Base-by-base conservation (phyloP, 2,888 invertebrate genomes). In the Horisme vitalbata region DNA sequence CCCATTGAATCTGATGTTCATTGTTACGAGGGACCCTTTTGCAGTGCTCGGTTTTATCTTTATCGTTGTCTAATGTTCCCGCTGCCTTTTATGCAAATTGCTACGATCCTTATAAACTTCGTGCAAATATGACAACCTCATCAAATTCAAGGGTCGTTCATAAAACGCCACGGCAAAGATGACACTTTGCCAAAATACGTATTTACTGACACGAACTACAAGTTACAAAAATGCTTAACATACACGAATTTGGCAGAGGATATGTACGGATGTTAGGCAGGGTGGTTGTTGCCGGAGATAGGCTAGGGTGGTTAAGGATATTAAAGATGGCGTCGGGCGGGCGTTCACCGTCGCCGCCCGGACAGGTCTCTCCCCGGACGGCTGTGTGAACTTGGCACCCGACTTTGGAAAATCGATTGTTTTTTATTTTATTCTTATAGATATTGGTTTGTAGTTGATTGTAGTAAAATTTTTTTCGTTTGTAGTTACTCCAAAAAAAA, bases 291-390 rank as follows among this genome's bases (percentile, higher is more conserved):
- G 37, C 56, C 6, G 10, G 34, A 30, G 45, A 39, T 30, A 37
- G 43, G 39, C 15, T 6, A 34, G 55, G 51, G 47, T 41, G 38
- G 55, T 39, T 57, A 47, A 62, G 59, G 58, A 36, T 41, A 61
- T 62, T 61, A 64, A 58, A 59, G 58, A 57, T 57, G 59, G 50
- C 64, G 61, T 48, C 63, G 55, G 57, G 52, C 57, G 65, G 64
- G 36, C 65, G 45, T 64, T 67, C 55, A 60, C 44, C 44, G 49
- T 9, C 32, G 55, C 51, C 49, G 37, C 50, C 46, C 31, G 41
- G 38, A 39, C 41, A 37, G 44, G 38, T 26, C 33, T 9, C 30
- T 31, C 27, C 32, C 28, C 35, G 35, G 34, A n/a, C n/a, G n/a
- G n/a, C n/a, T n/a, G n/a, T n/a, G n/a, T n/a, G n/a, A n/a, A n/a